Base-by-base conservation (phyloP, 1,140 invertebrate species). In the Tribolium madens region DNA sequence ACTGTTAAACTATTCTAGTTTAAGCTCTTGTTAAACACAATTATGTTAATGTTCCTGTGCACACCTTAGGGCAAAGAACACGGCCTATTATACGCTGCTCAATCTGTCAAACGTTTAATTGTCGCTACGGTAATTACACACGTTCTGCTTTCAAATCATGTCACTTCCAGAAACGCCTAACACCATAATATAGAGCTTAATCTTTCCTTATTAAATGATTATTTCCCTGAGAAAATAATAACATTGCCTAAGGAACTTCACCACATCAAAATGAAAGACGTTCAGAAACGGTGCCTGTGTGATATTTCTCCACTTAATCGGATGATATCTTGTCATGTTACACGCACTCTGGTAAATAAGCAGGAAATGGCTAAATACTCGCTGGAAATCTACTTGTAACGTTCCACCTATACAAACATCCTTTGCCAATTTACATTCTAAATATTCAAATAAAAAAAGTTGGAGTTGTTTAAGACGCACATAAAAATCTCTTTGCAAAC, bases 281-380 rank as follows among this genome's bases (percentile, higher is more conserved):
- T 18, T 12, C 57, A 9, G 10, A 26, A 21, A 10, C 52, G 52
- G 2, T 26, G 52, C 52, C 17, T 57, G 4, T 57, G 17, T 21
- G 52, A 42, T 42, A 42, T 17, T 72, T 72, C 70, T 21, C 18
- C 70, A 10, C n/a, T 21, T 17, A 14, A 15, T 52, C 31, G 26
- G 46, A 31, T 64, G 12, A 72, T 14, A 50, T 36, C 70, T 14
- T 71, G 12, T 36, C 47, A 33, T 53, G 17, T 50, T 72, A 72
- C 70, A 14, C 50, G 42, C 70, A 71, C 69, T 36, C 42, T 7
- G 14, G 31, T 26, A 69, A 69, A 69, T 47, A 69, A 69, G 6
- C 69, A 48, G 70, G 14, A 48, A 72, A n/a, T 72, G 70, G 70
- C 70, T 72, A 72, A 72, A 52, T 18, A 21, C 53, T 18, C 31